Evolutionary conservation across 2,113 vertebrate genomes (phyloP).

Genomic region (Equus quagga): DNA sequence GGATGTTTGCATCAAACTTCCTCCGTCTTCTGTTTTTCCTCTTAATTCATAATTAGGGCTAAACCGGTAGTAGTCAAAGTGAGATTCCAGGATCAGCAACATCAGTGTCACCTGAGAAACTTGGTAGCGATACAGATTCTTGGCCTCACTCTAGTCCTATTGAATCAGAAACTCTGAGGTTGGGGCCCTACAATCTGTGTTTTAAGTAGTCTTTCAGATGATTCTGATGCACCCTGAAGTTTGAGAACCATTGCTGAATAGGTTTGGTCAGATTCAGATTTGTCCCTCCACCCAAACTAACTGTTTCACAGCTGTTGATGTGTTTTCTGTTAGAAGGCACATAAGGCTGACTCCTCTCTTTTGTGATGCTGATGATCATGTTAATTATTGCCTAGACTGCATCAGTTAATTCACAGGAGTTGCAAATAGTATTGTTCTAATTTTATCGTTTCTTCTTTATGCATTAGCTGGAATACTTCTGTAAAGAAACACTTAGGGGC

Average conservation of each 20-base stretch:
- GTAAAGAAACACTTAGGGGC: neutral
- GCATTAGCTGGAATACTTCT: neutral
- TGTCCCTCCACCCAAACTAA: neutral
- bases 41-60: neutral
- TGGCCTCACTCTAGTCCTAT: neutral
- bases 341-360: neutral
- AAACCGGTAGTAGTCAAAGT: neutral
- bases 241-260: neutral
- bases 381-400: neutral
- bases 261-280: neutral
- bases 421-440: neutral
- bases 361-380: neutral
- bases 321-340: neutral
- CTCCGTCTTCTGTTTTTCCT: neutral
- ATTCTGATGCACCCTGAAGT: neutral
- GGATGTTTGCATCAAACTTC: neutral
- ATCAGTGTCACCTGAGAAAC: neutral
- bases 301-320: neutral
- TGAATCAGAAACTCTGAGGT: neutral
- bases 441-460: neutral
- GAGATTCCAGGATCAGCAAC: neutral
- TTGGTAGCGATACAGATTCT: neutral
- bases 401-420: neutral
- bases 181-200: neutral
- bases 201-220: neutral